Percentiles rank a stretch among this genome's conserved stretches.
Conservation (phyloP, 1,140 invertebrate genomes). For the Harpegnathos saltator region DNA sequence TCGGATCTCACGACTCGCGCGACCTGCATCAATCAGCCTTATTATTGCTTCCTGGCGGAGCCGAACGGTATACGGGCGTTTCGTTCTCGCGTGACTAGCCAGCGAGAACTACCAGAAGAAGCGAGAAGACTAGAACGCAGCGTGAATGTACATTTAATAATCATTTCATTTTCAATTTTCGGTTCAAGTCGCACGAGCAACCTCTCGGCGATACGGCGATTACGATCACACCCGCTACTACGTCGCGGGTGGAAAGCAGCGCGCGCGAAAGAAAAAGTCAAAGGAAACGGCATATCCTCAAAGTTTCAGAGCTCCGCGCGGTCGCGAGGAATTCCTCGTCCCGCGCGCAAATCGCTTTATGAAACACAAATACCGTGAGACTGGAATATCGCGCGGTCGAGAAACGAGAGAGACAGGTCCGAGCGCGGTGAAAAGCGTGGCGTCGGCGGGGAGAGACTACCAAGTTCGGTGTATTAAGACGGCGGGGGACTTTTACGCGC, state of each 20-base stretch:
- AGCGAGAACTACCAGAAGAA: no score
- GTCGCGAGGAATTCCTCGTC: no score
- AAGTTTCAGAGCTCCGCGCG: no score
- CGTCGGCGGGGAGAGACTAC: slow-evolving; percentile 20
- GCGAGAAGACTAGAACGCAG: background rate
- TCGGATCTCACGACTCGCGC: background rate
- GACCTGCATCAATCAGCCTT: background rate
- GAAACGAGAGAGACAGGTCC: background rate
- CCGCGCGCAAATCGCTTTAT: no score
- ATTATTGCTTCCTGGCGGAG: slow-evolving; percentile 18
- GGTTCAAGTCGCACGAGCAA: background rate
- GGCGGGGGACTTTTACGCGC: slow-evolving; percentile 39
- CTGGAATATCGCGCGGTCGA: slow-evolving; percentile 19
- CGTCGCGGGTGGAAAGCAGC: no score
- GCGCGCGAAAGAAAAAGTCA: background rate
- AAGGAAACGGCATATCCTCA: background rate
- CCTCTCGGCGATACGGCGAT: background rate
- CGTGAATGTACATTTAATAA: background rate
- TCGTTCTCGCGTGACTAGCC: no score
- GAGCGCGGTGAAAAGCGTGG: slow-evolving; percentile 30
- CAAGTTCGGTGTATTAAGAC: slow-evolving; percentile 52
- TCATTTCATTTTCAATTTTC: background rate
- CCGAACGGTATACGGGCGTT: no score
- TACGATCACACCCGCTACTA: no score
- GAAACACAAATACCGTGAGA: background rate